These are phyloP conservation scores for Brienomyrus brachyistius DNA, from an alignment of 2,113 vertebrate species.

Conservation along the genomic window DNA sequence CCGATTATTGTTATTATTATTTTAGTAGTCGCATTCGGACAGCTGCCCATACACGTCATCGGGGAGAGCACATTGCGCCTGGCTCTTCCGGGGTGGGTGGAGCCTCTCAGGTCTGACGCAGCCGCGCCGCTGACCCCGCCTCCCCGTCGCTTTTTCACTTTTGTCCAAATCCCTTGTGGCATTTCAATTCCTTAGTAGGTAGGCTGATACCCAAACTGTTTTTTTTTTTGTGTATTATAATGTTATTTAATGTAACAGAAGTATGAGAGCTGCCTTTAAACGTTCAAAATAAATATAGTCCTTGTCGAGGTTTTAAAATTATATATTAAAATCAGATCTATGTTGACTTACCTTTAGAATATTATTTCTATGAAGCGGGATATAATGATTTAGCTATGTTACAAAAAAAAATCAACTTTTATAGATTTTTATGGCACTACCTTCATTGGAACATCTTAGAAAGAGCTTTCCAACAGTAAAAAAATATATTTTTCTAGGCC, in stretches of 20 bases:
- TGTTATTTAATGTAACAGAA: not conserved
- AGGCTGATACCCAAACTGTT: not conserved
- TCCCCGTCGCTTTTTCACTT: not conserved
- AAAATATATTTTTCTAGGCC: too few species aligned
- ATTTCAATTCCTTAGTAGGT: not conserved
- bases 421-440: too few species aligned
- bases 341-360: not conserved
- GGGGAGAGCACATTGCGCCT: not conserved
- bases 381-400: too few species aligned
- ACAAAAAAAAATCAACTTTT: too few species aligned
- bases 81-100: slow-evolving; percentile 20
- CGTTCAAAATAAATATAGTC: not conserved
- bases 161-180: not conserved
- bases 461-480: too few species aligned
- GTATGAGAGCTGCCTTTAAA: not conserved
- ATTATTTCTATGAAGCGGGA: not conserved
- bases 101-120: not conserved
- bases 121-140: not conserved
- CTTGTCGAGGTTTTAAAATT: not conserved
- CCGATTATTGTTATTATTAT: not conserved
- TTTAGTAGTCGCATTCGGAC: not conserved
- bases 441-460: too few species aligned
- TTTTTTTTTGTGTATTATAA: not conserved
- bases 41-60: slow-evolving; percentile 19
- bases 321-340: not conserved